Evolutionary conservation across 2,888 invertebrate genomes (phyloP).

Genomic region (Emmelina monodactyla): DNA sequence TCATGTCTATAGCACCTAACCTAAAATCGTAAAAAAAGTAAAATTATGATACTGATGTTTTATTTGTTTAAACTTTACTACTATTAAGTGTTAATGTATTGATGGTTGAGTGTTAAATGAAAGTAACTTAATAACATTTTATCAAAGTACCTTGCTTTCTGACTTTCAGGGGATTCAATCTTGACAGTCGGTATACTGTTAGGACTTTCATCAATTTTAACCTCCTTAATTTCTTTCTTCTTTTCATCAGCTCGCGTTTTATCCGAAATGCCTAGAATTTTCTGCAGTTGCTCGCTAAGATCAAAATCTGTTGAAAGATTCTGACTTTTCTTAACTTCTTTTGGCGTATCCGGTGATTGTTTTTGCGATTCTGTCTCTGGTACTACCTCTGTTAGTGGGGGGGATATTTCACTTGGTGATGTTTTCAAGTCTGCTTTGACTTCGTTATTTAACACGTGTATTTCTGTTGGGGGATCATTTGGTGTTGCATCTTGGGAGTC

Average conservation of each 20-base stretch:
- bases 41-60: no score
- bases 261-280: conserved; percentile 57
- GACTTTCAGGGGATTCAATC: conserved; percentile 55
- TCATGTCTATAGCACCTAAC: conserved; percentile 51
- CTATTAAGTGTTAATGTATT: no score
- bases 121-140: no score
- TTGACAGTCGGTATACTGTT: conserved; percentile 54
- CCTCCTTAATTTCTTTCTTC: conserved; percentile 44
- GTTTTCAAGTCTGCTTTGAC: conserved; percentile 38
- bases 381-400: conserved; percentile 37
- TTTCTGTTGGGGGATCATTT: conserved; percentile 55
- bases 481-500: conserved; percentile 53
- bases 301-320: conserved; percentile 60
- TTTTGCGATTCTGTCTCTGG: conserved; percentile 45
- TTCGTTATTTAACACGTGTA: conserved; percentile 44
- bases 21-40: conserved; percentile 19
- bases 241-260: conserved; percentile 51
- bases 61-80: no score
- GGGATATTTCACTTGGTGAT: conserved; percentile 56
- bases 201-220: conserved; percentile 44
- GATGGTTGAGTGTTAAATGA: no score
- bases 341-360: conserved; percentile 51
- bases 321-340: conserved; percentile 57
- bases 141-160: conserved; percentile 49
- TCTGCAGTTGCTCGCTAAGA: conserved; percentile 57